Evolutionary conservation across 2,797 vertebrate species (phyloP).

Genomic region (Rhabdophis nuchalis): DNA sequence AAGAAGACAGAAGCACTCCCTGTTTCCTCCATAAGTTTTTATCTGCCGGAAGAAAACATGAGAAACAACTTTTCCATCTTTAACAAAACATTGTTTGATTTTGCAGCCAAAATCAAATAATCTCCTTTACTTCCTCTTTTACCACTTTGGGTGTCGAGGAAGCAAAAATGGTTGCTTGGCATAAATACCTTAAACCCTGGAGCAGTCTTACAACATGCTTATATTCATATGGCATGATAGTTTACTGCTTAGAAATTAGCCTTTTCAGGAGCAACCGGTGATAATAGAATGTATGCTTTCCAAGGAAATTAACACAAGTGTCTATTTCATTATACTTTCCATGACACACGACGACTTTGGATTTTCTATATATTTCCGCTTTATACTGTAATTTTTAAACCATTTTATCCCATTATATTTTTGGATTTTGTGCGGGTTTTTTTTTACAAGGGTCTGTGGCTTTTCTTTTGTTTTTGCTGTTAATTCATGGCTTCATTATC

Average conservation of each 20-base stretch:
- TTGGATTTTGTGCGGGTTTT: neutral
- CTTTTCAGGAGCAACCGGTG: neutral
- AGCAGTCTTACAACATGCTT: neutral
- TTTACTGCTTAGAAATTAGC: neutral
- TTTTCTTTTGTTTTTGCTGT: neutral
- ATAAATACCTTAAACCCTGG: neutral
- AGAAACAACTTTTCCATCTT: neutral
- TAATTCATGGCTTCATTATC: neutral
- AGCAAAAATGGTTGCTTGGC: neutral
- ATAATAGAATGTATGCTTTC: neutral
- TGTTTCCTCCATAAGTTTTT: neutral
- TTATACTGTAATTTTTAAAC: neutral
- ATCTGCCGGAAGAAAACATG: neutral
- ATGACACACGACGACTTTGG: neutral
- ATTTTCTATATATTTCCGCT: neutral
- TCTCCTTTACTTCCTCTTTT: neutral
- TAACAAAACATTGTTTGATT: slow-evolving; percentile 32
- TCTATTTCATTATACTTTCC: neutral
- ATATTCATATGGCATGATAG: neutral
- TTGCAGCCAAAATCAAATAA: too few relatives aligned
- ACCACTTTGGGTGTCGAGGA: neutral
- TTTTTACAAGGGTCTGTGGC: neutral
- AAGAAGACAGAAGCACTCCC: neutral
- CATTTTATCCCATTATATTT: neutral
- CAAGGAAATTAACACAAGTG: neutral